Percentiles rank a stretch among this genome's conserved stretches.
Conservation (phyloP, 35 echinoderm and acorn worm genomes). For the Heliocidaris erythrogramma region DNA sequence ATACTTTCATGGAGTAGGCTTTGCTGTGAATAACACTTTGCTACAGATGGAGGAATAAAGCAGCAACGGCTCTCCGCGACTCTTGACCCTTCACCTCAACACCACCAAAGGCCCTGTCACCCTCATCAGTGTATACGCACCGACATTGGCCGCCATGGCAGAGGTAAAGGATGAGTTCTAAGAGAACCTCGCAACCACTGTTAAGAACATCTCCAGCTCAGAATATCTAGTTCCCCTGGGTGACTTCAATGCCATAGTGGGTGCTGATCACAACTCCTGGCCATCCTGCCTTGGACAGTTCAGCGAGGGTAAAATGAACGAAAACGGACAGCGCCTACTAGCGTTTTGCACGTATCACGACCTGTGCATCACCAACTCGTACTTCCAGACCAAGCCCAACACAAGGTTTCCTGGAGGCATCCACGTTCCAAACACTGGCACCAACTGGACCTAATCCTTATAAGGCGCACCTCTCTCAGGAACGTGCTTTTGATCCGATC, state of each 20-base stretch:
- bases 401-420: no score
- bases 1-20: no score
- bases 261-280: neutral
- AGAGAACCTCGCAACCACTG: neutral
- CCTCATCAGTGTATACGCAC: neutral
- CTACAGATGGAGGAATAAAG: no score
- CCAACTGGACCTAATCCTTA: neutral
- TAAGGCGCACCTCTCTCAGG: neutral
- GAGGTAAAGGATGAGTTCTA: neutral
- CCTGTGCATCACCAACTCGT: no score
- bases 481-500: neutral
- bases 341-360: no score
- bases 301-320: no score
- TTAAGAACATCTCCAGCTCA: neutral
- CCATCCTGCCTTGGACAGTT: no score
- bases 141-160: neutral
- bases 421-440: constrained; percentile 34
- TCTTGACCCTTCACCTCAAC: neutral
- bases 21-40: no score
- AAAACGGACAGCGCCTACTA: no score
- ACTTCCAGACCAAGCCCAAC: no score
- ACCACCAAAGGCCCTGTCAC: constrained; percentile 15
- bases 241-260: neutral
- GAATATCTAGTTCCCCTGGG: neutral
- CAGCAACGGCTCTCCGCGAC: neutral